Base-by-base conservation (phyloP, 1,140 invertebrate species). In the Orchestia grillus region DNA sequence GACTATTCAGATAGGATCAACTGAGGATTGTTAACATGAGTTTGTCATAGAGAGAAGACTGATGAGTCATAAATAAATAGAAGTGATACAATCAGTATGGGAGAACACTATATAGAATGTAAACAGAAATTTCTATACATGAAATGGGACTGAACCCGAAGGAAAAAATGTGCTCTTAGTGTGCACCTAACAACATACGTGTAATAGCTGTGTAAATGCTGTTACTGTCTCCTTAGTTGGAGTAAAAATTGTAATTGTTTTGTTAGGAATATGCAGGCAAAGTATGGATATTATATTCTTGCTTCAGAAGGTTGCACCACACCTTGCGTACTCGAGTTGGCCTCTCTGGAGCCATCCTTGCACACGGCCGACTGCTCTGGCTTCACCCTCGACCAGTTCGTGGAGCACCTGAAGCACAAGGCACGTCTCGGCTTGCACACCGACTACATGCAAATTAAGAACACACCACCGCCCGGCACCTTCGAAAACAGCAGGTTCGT, bases 371-470 rank as follows among this genome's bases (percentile, higher is more conserved):
- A 97, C 96, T 97, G 97, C 11, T 97, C 97, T 90, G 98, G 98
- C 28, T 97, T 98, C 97, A 98, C 98, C 47, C 97, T 99, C 97
- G 98, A 98, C 96, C 98, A 99, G 97, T 98, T 99, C 97, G 98
- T 99, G 43, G 98, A 98, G 96, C 98, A 98, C 97, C 98, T 99
- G 11, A 98, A 98, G 94, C 98, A 98, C 47, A 98, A 98, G 94
- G 98, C 98, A 62, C 98, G 98, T 57, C 98, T 98, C 95, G 99
- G 99, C 0, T 98, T 99, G 97, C 98, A 97, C 98, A 98, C 97
- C 96, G 99, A 99, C 97, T 99, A 99, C 97, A 98, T 98, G 41
- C 98, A 99, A 97, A 99, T 99, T 96, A 98, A 98, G 97, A 98
- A 98, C 96, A 98, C 98, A 97, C 98, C 98, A 96, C 98, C 98